Evolutionary conservation across 2,113 vertebrate genomes (phyloP).

Genomic region (Corythornis cristatus): DNA sequence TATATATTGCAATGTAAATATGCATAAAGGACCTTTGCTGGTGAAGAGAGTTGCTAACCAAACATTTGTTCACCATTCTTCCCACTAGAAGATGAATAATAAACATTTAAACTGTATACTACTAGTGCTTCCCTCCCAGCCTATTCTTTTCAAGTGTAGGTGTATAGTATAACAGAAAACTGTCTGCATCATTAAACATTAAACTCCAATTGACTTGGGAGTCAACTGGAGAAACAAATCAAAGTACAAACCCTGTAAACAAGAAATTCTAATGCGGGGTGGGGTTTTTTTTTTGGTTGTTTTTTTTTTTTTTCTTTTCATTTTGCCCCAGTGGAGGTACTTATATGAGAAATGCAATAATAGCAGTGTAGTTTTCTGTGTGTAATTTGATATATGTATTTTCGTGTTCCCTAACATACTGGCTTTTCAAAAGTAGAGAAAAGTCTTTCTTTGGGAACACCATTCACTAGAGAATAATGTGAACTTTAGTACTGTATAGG

Average conservation of each 20-base stretch:
- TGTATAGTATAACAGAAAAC: neutral
- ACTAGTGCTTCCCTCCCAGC: neutral
- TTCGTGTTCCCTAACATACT: neutral
- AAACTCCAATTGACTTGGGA: neutral
- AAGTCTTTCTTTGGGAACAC: neutral
- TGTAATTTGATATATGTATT: neutral
- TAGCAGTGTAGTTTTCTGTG: neutral
- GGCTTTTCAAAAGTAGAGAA: neutral
- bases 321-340: neutral
- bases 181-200: neutral
- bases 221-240: neutral
- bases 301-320: neutral
- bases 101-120: neutral
- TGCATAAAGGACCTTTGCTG: neutral
- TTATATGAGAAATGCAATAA: neutral
- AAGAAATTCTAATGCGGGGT: neutral
- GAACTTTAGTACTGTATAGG: neutral
- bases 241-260: neutral
- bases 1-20: neutral
- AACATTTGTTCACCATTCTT: neutral
- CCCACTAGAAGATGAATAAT: neutral
- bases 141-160: neutral
- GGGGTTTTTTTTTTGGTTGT: neutral
- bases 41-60: neutral
- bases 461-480: neutral